phyloP scores from a whole-genome alignment of 2,888 invertebrate genomes.

The Ennomos erosarius region DNA sequence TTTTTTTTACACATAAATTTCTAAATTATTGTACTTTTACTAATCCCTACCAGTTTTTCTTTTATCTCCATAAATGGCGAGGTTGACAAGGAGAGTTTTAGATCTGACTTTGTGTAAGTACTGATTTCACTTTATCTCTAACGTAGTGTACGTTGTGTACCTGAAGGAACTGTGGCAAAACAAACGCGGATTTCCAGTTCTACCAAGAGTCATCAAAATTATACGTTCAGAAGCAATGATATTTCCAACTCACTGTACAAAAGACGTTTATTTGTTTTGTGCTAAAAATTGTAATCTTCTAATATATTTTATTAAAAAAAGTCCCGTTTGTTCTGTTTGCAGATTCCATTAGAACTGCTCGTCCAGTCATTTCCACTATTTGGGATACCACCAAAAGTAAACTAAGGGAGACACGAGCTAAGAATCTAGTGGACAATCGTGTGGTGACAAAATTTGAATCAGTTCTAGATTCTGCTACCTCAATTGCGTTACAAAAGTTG shows the following conservation, averaged over 20 bases:
- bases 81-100: constrained; percentile 16
- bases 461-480: constrained; percentile 43
- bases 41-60: background rate
- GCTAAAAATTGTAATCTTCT: background rate
- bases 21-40: constrained; percentile 7
- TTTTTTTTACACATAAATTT: no score
- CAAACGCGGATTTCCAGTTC: constrained; percentile 51
- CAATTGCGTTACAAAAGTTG: constrained; percentile 49
- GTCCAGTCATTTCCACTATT: constrained; percentile 58
- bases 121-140: no score
- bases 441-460: constrained; percentile 58
- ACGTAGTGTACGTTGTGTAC: no score
- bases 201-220: background rate
- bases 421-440: constrained; percentile 57
- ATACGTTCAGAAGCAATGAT: constrained; percentile 7
- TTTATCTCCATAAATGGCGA: constrained; percentile 23
- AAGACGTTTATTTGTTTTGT: no score
- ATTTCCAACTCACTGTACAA: no score
- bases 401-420: constrained; percentile 53
- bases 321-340: constrained; percentile 67
- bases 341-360: constrained; percentile 70
- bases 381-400: constrained; percentile 60
- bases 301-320: constrained; percentile 25
- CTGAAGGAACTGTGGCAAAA: constrained; percentile 68
- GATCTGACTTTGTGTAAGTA: constrained; percentile 33